Evolutionary conservation across 2,113 vertebrate genomes (phyloP).

Genomic region (Charina bottae): DNA sequence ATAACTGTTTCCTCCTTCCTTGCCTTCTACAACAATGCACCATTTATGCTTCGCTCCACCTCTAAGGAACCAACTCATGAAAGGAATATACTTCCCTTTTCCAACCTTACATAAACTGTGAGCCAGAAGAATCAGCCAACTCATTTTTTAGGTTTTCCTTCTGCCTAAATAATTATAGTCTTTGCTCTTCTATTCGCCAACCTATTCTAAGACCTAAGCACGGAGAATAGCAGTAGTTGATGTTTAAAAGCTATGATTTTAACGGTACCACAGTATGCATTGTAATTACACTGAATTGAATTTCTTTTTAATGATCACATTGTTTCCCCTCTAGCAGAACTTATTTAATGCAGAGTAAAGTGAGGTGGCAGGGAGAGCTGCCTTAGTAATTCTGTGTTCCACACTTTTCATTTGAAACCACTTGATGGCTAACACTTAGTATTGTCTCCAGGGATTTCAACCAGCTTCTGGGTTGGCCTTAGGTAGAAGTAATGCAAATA

Average conservation of each 20-base stretch:
- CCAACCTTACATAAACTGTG: not conserved
- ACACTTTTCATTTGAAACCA: conserved; percentile 4
- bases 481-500: conserved; percentile 27
- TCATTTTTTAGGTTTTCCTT: not conserved
- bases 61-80: not conserved
- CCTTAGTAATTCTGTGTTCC: conserved; percentile 1
- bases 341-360: conserved; percentile 15
- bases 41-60: not conserved
- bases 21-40: not conserved
- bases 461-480: not conserved
- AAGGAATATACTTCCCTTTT: not conserved
- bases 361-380: not conserved
- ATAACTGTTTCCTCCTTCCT: no score
- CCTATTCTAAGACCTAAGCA: not conserved
- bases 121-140: not conserved
- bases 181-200: not conserved
- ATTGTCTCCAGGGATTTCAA: not conserved
- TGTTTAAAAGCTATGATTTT: not conserved
- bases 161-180: not conserved
- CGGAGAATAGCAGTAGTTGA: not conserved
- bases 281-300: not conserved
- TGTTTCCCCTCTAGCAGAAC: not conserved
- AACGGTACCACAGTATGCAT: not conserved
- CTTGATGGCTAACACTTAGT: conserved; percentile 4
- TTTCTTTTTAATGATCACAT: not conserved